Evolutionary conservation across 1,140 invertebrate genomes (phyloP).

Genomic region (Lucilia cuprina): DNA sequence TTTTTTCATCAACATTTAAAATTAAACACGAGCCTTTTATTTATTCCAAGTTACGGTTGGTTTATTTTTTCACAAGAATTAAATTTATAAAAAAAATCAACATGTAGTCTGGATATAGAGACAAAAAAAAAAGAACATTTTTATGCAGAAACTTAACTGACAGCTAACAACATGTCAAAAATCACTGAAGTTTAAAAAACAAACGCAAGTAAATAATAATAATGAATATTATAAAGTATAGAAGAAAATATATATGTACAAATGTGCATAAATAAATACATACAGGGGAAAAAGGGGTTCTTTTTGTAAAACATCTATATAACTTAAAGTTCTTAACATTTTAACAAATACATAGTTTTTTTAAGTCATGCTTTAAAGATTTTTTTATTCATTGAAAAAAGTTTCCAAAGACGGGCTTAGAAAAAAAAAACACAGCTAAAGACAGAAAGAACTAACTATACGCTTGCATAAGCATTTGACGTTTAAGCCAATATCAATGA

Average conservation of each 20-base stretch:
- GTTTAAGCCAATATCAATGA: constrained; percentile 14
- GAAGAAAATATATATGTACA: neutral
- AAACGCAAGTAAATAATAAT: neutral
- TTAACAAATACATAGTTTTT: neutral
- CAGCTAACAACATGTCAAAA: constrained; percentile 33
- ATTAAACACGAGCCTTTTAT: neutral
- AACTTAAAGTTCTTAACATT: neutral
- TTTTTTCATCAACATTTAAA: neutral
- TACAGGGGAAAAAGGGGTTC: neutral
- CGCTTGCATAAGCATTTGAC: constrained; percentile 16
- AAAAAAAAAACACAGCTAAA: too few species aligned
- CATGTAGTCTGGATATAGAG: neutral
- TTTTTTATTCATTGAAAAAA: neutral
- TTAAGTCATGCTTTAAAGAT: constrained; percentile 11
- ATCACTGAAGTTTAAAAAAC: constrained; percentile 32
- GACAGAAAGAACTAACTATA: neutral
- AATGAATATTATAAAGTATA: neutral
- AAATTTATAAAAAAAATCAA: neutral
- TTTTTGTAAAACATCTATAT: neutral
- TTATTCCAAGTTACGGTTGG: neutral
- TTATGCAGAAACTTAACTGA: constrained; percentile 27
- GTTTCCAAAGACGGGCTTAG: neutral
- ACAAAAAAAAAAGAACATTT: constrained; percentile 20
- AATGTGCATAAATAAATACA: neutral
- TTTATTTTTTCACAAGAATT: constrained; percentile 15